Evolutionary conservation across 2,797 vertebrate species (phyloP), one percentile per base, ranked within the genome.

Genomic region (Pristis pectinata): DNA sequence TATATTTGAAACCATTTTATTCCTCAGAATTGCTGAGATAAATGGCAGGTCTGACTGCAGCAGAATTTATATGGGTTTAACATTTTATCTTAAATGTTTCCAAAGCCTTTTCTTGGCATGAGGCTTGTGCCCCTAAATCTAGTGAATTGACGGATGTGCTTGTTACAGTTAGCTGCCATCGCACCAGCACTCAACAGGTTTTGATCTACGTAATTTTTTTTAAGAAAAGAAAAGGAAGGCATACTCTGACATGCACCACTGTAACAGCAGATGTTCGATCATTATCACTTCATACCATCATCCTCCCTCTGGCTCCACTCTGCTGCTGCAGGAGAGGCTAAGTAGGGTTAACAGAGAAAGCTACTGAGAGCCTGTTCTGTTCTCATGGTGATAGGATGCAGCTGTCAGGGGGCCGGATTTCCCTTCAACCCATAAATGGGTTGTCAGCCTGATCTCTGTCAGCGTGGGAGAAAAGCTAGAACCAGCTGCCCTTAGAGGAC

Each of bases 251-350:
- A 41, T 64, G 87, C 30, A 89, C 11, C 56, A 34, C 61, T 3
- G 85, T 89, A 85, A 89, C n/a, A 64, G 87, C 87, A 91, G 87
- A 91, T 91, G 87, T 91, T 91, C 59, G 8, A 67, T 91, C 61
- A 91, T 91, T 91, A 91, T 91, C 87, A 91, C 59, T 41, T 91
- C 87, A 91, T 91, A 11, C 87, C 87, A 91, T 91, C 59, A 37
- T 37, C 56, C n/a, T 64, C 59, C 87, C 59, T 67, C 61, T 67
- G 87, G n/a, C 59, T 91, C 17, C 87, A 67, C 87, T 64, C 59
- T 10, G 19, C 59, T 61, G 34, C 34, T 64, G 24, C 61, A 41
- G 87, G 64, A 24, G 87, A 67, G 59, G 61, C 87, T 91, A 91
- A 91, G 87, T 67, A 91, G 87, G 87, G 87, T 91, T 67, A 91